Base-by-base conservation (phyloP, 2,888 invertebrate species). In the Belgica antarctica region DNA sequence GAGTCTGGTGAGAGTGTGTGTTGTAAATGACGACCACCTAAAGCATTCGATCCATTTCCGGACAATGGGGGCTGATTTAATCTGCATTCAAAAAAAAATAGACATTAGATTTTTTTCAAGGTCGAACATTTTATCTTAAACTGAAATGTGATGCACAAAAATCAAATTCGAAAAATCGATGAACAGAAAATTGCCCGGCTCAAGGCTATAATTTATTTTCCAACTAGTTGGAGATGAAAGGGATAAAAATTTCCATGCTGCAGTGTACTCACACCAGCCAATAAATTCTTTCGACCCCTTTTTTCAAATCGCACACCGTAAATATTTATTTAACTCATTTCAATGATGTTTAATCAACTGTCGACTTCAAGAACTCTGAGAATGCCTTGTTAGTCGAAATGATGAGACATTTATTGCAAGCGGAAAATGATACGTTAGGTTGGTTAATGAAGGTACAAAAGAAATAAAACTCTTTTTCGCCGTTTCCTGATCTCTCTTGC, bases 271-370 rank as follows among this genome's bases (percentile, higher is more conserved):
- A 63, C 41, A 63, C 63, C 41, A 63, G 41, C 65, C 41, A 69
- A 57, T 52, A 52, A 57, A 69, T 57, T 57, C 68, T 46, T 57
- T 34, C 12, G 22, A 24, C 34, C 57, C 57, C 19, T 15, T 31
- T 7, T 10, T 31, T 31, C 31, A 7, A 31, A n/a, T n/a, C n/a
- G n/a, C 24, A 31, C 3, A 27, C 25, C 17, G 22, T 28, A 47
- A 47, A 66, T 66, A 66, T 66, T 66, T 66, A 47, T 36, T 47
- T n/a, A 66, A 66, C 25, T 66, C 47, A 66, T 66, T 69, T 41
- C 57, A 22, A 31, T 69, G 41, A 46, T 69, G 68, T 69, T 69
- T 69, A 69, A 69, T 69, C 68, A 69, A 57, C 68, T 69, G 68
- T 52, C 34, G 27, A 59, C 31, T 22, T 12, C 15, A 15, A 41